phyloP scores from a whole-genome alignment of 2,113 vertebrate genomes.

The Australoheros scitulus region DNA sequence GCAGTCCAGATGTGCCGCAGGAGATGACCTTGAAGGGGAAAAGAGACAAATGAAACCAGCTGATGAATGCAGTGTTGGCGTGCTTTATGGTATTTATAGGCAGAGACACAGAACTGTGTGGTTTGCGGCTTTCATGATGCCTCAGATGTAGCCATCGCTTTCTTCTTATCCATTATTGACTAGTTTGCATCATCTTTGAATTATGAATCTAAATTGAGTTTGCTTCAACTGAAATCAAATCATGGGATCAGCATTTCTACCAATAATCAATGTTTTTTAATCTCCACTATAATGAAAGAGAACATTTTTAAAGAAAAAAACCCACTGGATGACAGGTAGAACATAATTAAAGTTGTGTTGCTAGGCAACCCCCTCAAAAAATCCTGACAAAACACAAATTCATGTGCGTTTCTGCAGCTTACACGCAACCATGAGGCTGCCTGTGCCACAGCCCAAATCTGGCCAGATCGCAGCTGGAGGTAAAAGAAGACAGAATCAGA shows the following conservation, averaged over 20 bases:
- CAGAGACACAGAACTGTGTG: neutral
- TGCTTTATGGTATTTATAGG: too few relatives aligned
- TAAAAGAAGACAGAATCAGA: constrained; percentile 10
- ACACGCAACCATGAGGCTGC: neutral
- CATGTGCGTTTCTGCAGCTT: neutral
- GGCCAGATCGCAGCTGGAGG: constrained; percentile 56
- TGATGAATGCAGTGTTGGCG: neutral
- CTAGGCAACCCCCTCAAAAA: constrained; percentile 1
- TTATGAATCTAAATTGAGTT: neutral
- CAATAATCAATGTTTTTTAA: neutral
- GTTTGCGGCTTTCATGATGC: neutral
- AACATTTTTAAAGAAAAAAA: neutral
- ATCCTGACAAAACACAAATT: constrained; percentile 2
- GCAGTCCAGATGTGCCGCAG: fast-evolving
- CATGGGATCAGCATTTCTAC: neutral
- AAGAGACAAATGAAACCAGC: neutral
- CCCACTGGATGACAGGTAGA: neutral
- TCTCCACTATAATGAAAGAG: neutral
- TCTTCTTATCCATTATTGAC: neutral
- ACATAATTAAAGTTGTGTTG: constrained; percentile 24
- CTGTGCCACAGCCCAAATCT: constrained; percentile 33
- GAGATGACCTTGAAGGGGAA: neutral
- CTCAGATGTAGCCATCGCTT: neutral
- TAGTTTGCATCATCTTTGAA: neutral
- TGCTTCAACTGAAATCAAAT: neutral